A percentile compares a stretch with the other conserved stretches of the same genome.
phyloP scores from a whole-genome alignment of 35 echinoderm and acorn worm genomes.

The Diadema setosum region DNA sequence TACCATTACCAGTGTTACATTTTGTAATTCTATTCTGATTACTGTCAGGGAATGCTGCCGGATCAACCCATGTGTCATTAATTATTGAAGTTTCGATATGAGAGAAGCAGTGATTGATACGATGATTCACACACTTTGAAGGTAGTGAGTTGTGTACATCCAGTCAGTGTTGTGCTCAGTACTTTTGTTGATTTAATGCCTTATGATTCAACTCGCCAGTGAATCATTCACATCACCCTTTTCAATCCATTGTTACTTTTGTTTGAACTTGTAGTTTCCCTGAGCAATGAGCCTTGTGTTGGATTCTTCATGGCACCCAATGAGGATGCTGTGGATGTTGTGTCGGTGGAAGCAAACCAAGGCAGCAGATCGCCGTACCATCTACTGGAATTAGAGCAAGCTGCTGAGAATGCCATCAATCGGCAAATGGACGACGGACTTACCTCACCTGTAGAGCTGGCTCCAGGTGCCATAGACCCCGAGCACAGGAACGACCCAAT shows the following conservation, averaged over 20 bases:
- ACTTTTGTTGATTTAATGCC: no score
- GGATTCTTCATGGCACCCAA: slow-evolving; percentile 7
- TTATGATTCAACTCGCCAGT: no score
- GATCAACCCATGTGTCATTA: no score
- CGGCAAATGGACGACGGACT: not conserved
- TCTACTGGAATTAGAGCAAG: slow-evolving; percentile 43
- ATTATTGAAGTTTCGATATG: no score
- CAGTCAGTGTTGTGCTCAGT: no score
- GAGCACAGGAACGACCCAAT: not conserved
- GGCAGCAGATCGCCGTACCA: not conserved
- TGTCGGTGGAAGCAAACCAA: slow-evolving; percentile 2
- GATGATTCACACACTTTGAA: no score
- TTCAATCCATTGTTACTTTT: not conserved
- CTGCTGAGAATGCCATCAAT: slow-evolving; percentile 31
- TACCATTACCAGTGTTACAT: no score
- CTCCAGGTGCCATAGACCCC: not conserved
- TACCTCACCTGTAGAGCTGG: not conserved
- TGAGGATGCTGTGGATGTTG: slow-evolving; percentile 42
- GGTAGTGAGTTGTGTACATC: no score
- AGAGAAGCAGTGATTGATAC: no score
- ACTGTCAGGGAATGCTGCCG: no score
- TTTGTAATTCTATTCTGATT: no score
- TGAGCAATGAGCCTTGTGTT: not conserved
- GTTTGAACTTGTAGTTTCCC: not conserved
- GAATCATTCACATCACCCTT: no score